Evolutionary conservation across 2,113 vertebrate genomes (phyloP).

Genomic region (Daubentonia madagascariensis): DNA sequence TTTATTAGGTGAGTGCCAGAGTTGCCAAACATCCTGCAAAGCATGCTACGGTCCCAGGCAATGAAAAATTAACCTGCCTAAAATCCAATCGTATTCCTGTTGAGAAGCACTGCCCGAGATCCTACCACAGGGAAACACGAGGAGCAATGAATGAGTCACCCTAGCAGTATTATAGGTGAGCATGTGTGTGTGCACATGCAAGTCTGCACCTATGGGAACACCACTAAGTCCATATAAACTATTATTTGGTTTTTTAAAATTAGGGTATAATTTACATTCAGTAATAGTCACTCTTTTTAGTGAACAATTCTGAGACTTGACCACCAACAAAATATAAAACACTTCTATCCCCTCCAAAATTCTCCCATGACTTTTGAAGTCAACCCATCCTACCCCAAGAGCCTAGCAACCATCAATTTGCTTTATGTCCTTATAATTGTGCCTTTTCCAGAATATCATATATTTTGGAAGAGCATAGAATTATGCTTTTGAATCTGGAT

Average conservation of each 20-base stretch:
- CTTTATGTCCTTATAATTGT: background rate
- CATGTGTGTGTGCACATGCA: fast-evolving
- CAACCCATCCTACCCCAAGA: background rate
- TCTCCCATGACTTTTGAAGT: background rate
- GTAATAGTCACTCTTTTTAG: background rate
- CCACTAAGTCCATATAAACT: background rate
- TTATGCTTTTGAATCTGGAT: background rate
- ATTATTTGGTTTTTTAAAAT: background rate
- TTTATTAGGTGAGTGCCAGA: background rate
- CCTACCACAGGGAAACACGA: background rate
- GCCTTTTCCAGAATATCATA: background rate
- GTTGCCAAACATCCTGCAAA: background rate
- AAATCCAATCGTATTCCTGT: background rate
- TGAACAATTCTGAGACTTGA: background rate
- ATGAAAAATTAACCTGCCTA: background rate
- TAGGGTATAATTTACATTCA: background rate
- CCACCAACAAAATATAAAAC: background rate
- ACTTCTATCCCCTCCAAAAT: background rate
- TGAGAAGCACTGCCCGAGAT: background rate
- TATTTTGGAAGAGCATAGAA: background rate
- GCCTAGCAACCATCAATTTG: background rate
- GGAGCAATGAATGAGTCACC: background rate
- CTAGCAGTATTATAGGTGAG: background rate
- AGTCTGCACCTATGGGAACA: background rate
- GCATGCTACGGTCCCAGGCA: background rate